Base-by-base conservation (phyloP, 2,888 invertebrate species). In the Barypeithes pellucidus region DNA sequence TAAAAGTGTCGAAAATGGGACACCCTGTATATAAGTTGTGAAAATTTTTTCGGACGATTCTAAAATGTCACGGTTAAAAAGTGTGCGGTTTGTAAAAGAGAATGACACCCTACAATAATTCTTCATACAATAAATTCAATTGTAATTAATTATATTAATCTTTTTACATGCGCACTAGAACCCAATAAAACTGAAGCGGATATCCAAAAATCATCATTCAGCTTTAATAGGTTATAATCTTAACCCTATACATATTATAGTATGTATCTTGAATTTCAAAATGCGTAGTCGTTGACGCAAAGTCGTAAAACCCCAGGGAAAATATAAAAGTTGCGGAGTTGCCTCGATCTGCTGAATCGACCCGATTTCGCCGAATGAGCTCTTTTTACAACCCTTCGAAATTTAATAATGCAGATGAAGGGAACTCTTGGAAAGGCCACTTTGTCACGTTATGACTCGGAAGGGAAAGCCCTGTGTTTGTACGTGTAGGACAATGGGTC, bases 301-400 rank as follows among this genome's bases (percentile, higher is more conserved):
- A 24, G 22, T 50, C 22, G 22, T 50, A 50, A 50, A 50, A 45
- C 0, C 50, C 50, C 22, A 5, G 12, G n/a, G n/a, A 50, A 50
- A 50, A 22, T 22, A 50, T 50, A 22, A 50, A 50, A 50, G 47
- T 47, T 47, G 47, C 8, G 9, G 36, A 29, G 29, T 29, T 29
- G 29, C 7, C 29, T 29, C 12, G n/a, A 20, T 22, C n/a, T 50
- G 33, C 54, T 18, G 24, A 57, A 57, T 57, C 54, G 47, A 47
- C 43, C 41, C 41, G 41, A 66, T 66, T 66, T 66, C 57, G 18
- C n/a, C 16, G 67, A 59, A 59, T 45, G 36, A n/a, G 52, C 14
- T 54, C 61, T 24, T 66, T 66, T 66, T 67, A 69, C 41, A 70
- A 70, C 65, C 70, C 70, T 59, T 70, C 59, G 22, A 45, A 65